Evolutionary conservation across 2,797 vertebrate species (phyloP), one percentile per base, ranked within the genome.

Genomic region (Phyllotis vaccarum): DNA sequence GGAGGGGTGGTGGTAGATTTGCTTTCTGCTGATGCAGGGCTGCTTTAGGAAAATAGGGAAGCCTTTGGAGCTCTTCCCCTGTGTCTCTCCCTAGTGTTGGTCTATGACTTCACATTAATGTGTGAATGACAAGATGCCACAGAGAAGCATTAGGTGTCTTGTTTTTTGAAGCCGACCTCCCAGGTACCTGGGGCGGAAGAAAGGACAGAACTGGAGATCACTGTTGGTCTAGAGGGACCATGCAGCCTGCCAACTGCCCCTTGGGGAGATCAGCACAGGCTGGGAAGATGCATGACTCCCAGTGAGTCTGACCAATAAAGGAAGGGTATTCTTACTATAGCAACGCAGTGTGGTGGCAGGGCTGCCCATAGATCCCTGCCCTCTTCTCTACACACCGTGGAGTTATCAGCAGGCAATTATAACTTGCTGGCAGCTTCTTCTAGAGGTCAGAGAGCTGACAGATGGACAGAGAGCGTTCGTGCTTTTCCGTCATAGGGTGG

Each of bases 321-420:
- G 75, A 97, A 96, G 91, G 75, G 81, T 22, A 70, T 72, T 86
- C 95, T 97, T 97, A 83, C 97, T 96, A 85, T 95, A 96, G 97
- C 95, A 97, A 97, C 94, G 1, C 60, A 40, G 85, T 11, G 0
- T 12, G 5, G 34, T 82, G 81, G 86, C 52, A 78, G 58, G 37
- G 66, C 78, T 93, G 95, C 96, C 97, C 82, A 86, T 94, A 96
- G 94, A 96, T 98, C 94, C 86, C 1, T 82, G 96, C 17, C 43
- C 68, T 37, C 52, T 93, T 81, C 97, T 93, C 95, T 75, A 37
- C 8, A 85, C 74, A 74, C 93, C 91, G 95, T 62, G 75, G 62
- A 80, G 79, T 93, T 90, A 93, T 89, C 90, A 97, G 96, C 97
- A 98, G 97, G 97, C 98, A 98, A 98, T 98, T 98, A 97, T 94